Percentiles rank a stretch among this genome's conserved stretches.
Evolutionary conservation across 2,113 vertebrate genomes (phyloP).

Genomic region (Alligator mississippiensis): DNA sequence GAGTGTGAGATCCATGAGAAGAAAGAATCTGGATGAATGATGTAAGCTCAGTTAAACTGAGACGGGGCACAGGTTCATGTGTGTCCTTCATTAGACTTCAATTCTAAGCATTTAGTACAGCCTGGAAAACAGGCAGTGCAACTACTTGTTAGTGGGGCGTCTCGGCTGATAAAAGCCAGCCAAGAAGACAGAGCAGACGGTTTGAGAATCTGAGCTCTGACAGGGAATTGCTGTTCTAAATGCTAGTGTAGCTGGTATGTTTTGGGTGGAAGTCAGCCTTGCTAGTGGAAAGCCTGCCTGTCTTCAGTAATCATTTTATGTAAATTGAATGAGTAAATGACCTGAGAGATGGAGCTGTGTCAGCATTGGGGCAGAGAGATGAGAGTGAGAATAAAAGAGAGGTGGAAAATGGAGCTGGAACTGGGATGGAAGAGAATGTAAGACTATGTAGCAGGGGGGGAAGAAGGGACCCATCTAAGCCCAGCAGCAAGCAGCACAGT

Average conservation of each 20-base stretch:
- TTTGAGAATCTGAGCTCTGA: background rate
- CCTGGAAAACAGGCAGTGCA: background rate
- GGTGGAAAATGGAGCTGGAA: background rate
- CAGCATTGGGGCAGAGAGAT: background rate
- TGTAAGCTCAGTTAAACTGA: background rate
- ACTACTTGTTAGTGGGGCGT: background rate
- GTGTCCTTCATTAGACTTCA: background rate
- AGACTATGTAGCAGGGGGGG: background rate
- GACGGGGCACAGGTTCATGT: background rate
- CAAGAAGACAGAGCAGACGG: background rate
- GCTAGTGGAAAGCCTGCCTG: background rate
- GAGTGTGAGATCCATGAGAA: background rate
- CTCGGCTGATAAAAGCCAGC: background rate
- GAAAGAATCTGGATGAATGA: background rate
- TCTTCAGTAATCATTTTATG: background rate
- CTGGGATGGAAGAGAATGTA: background rate
- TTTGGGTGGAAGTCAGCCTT: background rate
- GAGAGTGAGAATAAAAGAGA: too few relatives aligned
- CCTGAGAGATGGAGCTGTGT: background rate
- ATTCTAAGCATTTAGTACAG: background rate
- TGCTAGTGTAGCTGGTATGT: background rate
- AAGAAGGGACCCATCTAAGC: background rate
- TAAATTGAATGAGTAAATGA: background rate
- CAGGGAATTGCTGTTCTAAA: background rate
- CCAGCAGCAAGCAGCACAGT: background rate